Percentiles rank a stretch among this genome's conserved stretches.
These are phyloP conservation scores for Carposina sasakii DNA, from an alignment of 1,140 invertebrate species.

Conservation along the genomic window DNA sequence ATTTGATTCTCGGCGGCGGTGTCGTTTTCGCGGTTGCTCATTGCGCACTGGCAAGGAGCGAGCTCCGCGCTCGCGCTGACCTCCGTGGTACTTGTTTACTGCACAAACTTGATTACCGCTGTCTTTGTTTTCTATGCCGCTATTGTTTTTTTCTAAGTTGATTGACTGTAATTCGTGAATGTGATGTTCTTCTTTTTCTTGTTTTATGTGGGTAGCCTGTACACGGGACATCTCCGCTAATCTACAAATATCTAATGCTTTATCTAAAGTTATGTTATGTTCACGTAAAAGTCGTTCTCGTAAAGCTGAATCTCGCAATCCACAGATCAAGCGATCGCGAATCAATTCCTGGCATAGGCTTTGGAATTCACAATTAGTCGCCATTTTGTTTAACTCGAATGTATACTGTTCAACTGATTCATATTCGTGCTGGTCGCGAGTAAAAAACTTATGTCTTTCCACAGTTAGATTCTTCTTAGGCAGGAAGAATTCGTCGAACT, in stretches of 20 bases:
- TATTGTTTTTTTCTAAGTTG: neutral
- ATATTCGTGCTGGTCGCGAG: conserved; percentile 14
- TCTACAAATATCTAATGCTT: conserved; percentile 12
- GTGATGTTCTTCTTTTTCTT: neutral
- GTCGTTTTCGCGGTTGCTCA: neutral
- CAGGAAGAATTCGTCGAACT: conserved; percentile 21
- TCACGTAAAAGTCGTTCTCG: conserved; percentile 8
- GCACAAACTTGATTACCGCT: neutral
- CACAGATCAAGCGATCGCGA: conserved; percentile 18
- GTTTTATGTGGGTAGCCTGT: conserved; percentile 8
- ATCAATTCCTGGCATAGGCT: conserved; percentile 17
- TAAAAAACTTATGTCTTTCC: conserved; percentile 27
- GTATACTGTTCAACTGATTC: conserved; percentile 21
- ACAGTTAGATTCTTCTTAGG: conserved; percentile 26
- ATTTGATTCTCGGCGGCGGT: too few species aligned
- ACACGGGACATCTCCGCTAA: conserved; percentile 9
- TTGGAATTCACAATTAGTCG: conserved; percentile 22
- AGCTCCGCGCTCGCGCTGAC: neutral
- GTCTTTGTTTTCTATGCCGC: neutral
- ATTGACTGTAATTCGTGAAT: neutral
- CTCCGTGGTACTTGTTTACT: neutral
- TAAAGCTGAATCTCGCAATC: neutral
- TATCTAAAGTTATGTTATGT: conserved; percentile 4
- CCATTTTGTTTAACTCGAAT: conserved; percentile 22
- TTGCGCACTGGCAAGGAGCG: neutral